Base-by-base conservation (phyloP, 2,797 vertebrate species). In the Geotrypetes seraphini region DNA sequence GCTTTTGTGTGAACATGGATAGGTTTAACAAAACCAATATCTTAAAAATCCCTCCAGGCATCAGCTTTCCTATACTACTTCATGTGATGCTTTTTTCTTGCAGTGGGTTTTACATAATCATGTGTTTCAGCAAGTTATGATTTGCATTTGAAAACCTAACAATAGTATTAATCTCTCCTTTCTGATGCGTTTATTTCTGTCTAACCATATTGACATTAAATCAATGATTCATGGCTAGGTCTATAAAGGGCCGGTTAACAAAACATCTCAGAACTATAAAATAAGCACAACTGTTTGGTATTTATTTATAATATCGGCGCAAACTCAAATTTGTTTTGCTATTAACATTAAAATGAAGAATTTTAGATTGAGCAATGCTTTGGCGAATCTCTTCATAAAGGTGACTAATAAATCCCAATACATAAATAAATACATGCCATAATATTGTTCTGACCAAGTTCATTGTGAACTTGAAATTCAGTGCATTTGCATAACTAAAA, bases 1-100 rank as follows among this genome's bases (percentile, higher is more conserved):
- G 50, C 45, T 45, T 73, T 71, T 74, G 57, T 68, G 60, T 32
- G 47, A 42, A 50, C 30, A 39, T 31, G 54, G 60, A 39, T 62
- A 66, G 58, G 57, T 63, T 66, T 56, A 47, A 46, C 41, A 36
- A 60, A 71, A 53, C 62, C 65, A 70, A 43, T 60, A 69, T 53
- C 50, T 41, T 42, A 37, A 39, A 53, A 51, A 49, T 60, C 66
- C 48, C 66, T 16, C 19, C 59, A 51, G 54, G 50, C 26, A 60
- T 20, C 11, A 23, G 54, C 43, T 17, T 43, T 16, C 29, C 34
- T 39, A 22, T 47, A 21, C 32, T 26, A 18, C 40, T 43, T 42
- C 28, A 25, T 2, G 19, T 33, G 42, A 31, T 20, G 23, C 2
- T 40, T 47, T 51, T 33, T 19, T 12, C 31, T 22, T 47, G 39